Evolutionary conservation across 2,888 invertebrate species (phyloP), one percentile per base, ranked within the genome.

Genomic region (Pilophorus perplexus): DNA sequence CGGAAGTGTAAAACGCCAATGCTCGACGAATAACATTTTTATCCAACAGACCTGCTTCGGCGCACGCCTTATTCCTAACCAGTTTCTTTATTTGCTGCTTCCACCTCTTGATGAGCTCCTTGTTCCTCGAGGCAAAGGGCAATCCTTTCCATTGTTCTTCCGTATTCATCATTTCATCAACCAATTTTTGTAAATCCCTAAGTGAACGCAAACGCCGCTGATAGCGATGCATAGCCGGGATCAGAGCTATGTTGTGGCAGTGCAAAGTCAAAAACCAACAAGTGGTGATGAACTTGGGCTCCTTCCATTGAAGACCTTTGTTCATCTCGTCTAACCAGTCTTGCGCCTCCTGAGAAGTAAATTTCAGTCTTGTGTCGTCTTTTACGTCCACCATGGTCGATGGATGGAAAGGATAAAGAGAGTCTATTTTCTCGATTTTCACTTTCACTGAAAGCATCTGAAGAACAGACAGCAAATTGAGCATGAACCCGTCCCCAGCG

Each of bases 181-280:
- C 69, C 76, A 92, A 83, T 75, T 92, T 91, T 74, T 93, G 90
- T 25, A 95, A 80, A 74, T 96, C 95, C 64, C 93, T 83, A 73
- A 90, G 84, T 20, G 88, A 87, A 54, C 89, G 80, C 42, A 88
- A 78, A 72, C 88, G 83, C 69, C 89, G 82, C 72, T 88, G 86
- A 75, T 90, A 90, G 71, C 92, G 91, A 74, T 92, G 89, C 54
- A 93, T 82, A 2, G 93, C 88, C 0, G 98, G 95, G 71, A 95
- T 82, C 64, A 97, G 83, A 6, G 93, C 89, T 67, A 97, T 83
- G 76, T 97, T 96, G 78, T 96, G 94, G 78, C 91, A 90, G 77
- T 95, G 93, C 40, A 97, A 81, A 0, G 97, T 95, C 50, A 98
- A 81, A 79, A 95, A 97, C 92, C 97, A 98, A 76, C 97, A 98